These are phyloP conservation scores for Agonopterix alstromeriana DNA, from an alignment of 2,888 invertebrate genomes.

Conservation along the genomic window DNA sequence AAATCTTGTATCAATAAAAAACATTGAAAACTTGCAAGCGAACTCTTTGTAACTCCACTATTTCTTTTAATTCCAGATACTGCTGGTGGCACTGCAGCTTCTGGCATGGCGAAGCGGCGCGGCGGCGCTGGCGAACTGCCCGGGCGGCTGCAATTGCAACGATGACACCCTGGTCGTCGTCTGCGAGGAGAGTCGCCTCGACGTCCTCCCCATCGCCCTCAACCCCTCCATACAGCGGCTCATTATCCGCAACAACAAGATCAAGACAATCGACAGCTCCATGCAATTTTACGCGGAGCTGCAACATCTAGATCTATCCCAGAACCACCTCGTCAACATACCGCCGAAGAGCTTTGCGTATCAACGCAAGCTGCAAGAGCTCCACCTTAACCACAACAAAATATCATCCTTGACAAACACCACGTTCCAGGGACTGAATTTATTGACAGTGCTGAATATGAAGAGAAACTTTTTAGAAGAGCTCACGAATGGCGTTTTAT, in stretches of 20 bases:
- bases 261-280: conserved; percentile 92
- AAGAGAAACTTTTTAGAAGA: conserved; percentile 89
- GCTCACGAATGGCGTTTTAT: conserved; percentile 84
- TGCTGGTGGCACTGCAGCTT: conserved; percentile 52
- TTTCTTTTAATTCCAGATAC: conserved; percentile 48
- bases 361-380: conserved; percentile 88
- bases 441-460: conserved; percentile 87
- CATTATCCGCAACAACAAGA: conserved; percentile 89
- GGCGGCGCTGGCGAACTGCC: conserved; percentile 85
- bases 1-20: too few relatives aligned
- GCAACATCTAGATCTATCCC: conserved; percentile 89
- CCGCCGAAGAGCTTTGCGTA: conserved; percentile 87
- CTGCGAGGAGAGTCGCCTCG: conserved; percentile 90
- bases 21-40: too few relatives aligned
- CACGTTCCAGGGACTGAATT: conserved; percentile 87
- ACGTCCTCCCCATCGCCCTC: conserved; percentile 92
- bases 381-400: conserved; percentile 91
- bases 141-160: conserved; percentile 91
- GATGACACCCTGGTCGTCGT: conserved; percentile 92
- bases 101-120: conserved; percentile 61
- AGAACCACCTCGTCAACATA: conserved; percentile 89
- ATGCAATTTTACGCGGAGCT: conserved; percentile 92
- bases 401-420: conserved; percentile 87
- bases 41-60: neutral
- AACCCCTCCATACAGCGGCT: conserved; percentile 93